Evolutionary conservation across 1,140 invertebrate species (phyloP).

Genomic region (Lucilia cuprina): DNA sequence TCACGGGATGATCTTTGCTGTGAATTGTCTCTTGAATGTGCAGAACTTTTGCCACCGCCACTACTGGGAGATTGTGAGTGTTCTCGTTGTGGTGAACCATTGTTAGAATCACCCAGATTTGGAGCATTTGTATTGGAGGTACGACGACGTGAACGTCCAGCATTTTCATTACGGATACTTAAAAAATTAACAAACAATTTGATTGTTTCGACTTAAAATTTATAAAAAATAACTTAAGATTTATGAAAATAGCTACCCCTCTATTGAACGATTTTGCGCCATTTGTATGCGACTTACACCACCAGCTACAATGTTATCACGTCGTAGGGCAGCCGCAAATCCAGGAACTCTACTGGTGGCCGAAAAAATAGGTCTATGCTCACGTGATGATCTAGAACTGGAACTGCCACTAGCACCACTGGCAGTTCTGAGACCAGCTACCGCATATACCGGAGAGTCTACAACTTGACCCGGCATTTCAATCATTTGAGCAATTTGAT

Average conservation of each 20-base stretch:
- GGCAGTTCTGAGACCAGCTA: conserved; percentile 58
- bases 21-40: conserved; percentile 54
- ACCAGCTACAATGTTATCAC: conserved; percentile 62
- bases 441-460: conserved; percentile 65
- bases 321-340: conserved; percentile 71
- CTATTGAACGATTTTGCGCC: conserved; percentile 57
- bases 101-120: conserved; percentile 40
- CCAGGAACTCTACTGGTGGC: conserved; percentile 71
- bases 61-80: conserved; percentile 47
- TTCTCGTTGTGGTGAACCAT: conserved; percentile 44
- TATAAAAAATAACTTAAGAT: not conserved
- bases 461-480: conserved; percentile 77
- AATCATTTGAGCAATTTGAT: conserved; percentile 89
- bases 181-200: not conserved
- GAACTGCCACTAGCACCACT: conserved; percentile 46
- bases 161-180: conserved; percentile 59
- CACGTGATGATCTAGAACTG: conserved; percentile 53
- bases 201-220: not conserved
- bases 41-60: conserved; percentile 49
- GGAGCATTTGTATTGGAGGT: conserved; percentile 48
- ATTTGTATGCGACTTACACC: conserved; percentile 58
- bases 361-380: conserved; percentile 68
- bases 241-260: conserved; percentile 47
- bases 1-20: conserved; percentile 69
- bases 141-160: conserved; percentile 53